These are phyloP conservation scores for Maccullochella peelii DNA, from an alignment of 2,113 vertebrate species.

Conservation along the genomic window DNA sequence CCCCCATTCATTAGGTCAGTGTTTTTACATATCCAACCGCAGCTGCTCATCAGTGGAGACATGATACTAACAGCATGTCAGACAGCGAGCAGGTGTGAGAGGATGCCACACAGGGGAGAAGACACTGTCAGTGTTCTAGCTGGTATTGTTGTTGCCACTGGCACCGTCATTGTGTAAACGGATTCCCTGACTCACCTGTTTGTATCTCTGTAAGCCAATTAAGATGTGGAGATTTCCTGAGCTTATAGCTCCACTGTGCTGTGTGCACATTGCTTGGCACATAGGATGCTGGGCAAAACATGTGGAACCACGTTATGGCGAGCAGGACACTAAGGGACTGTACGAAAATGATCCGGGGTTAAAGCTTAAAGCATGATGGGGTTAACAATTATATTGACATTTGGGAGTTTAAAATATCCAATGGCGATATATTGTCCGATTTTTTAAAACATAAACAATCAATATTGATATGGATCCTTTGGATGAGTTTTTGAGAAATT, in stretches of 20 bases:
- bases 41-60: conserved; percentile 21
- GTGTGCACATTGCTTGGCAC: conserved; percentile 51
- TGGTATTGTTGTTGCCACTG: conserved; percentile 59
- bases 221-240: conserved; percentile 74
- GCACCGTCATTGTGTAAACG: conserved; percentile 72
- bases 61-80: conserved; percentile 12
- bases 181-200: conserved; percentile 82
- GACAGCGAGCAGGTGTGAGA: conserved; percentile 31
- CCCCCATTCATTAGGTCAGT: not conserved
- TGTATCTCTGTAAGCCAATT: conserved; percentile 82
- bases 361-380: not conserved
- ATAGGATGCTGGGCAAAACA: conserved; percentile 43
- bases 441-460: not conserved
- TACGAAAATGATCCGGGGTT: not conserved
- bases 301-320: conserved; percentile 16
- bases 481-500: too few species aligned
- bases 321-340: conserved; percentile 14
- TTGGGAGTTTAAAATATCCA: too few species aligned
- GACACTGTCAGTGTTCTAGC: conserved; percentile 1
- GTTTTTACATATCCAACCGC: not conserved
- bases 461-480: not conserved
- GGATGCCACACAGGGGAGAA: conserved; percentile 14
- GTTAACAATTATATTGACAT: not conserved
- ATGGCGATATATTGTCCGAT: too few species aligned
- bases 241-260: conserved; percentile 70